A percentile compares a stretch with the other conserved stretches of the same genome.
Conservation (phyloP, 2,113 vertebrate species). For the Centropus unirufus region DNA sequence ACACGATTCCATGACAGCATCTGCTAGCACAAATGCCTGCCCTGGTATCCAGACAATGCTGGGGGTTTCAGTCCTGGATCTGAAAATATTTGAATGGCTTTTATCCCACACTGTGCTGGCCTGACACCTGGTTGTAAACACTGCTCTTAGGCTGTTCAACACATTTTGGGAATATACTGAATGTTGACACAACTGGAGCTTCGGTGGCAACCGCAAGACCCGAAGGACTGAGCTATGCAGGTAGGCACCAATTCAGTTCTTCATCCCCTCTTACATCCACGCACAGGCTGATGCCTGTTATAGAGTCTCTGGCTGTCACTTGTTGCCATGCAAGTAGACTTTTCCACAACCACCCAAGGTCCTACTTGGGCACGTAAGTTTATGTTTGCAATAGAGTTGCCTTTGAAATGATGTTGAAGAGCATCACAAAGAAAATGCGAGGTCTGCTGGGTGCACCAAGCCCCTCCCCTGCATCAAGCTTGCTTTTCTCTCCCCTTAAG, state of each 20-base stretch:
- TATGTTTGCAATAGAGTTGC: not conserved
- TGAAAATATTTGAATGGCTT: not conserved
- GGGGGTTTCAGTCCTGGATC: not conserved
- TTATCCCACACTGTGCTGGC: not conserved
- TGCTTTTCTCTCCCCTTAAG: not conserved
- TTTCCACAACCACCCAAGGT: not conserved
- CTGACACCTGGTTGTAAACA: not conserved
- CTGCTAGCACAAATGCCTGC: not conserved
- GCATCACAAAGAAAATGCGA: not conserved
- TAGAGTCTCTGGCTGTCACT: not conserved
- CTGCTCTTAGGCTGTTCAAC: slow-evolving; percentile 12
- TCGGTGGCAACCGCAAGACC: slow-evolving; percentile 53
- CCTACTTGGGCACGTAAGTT: not conserved
- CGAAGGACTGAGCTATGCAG: slow-evolving; percentile 14
- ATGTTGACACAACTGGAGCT: slow-evolving; percentile 76
- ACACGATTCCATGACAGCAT: accelerated
- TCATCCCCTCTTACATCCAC: not conserved
- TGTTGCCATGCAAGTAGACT: not conserved
- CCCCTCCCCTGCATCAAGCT: not conserved
- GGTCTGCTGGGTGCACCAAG: not conserved
- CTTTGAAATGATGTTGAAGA: not conserved
- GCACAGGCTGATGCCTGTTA: accelerated
- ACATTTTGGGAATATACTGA: slow-evolving; percentile 65
- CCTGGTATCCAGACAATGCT: not conserved
- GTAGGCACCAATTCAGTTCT: not conserved